Evolutionary conservation across 2,888 invertebrate genomes (phyloP).

Genomic region (Adelphocoris suturalis): DNA sequence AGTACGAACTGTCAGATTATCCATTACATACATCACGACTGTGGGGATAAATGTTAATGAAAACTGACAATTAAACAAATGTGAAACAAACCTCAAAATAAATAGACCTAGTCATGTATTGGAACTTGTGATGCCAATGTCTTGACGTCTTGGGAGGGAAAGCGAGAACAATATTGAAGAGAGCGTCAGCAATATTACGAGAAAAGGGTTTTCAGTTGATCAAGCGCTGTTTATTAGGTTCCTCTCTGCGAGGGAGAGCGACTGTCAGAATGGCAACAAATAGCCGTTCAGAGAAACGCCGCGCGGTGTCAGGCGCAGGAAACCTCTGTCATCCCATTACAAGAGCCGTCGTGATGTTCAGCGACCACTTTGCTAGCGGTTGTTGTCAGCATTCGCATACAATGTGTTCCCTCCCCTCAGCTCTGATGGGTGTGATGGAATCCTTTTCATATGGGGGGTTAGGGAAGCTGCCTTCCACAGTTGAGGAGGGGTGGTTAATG

Average conservation of each 20-base stretch:
- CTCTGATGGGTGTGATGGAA: background rate
- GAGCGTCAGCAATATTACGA: background rate
- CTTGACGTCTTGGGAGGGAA: too few species aligned
- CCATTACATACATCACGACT: too few species aligned
- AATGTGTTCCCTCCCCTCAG: background rate
- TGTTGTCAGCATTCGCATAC: constrained; percentile 21
- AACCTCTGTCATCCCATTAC: constrained; percentile 39
- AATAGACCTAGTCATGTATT: too few species aligned
- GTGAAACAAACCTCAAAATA: too few species aligned
- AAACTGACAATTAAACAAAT: too few species aligned
- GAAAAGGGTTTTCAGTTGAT: constrained; percentile 3
- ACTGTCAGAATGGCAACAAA: constrained; percentile 33
- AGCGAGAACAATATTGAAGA: too few species aligned
- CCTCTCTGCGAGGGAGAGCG: background rate
- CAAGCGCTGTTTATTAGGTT: constrained; percentile 20
- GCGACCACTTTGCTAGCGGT: constrained; percentile 23
- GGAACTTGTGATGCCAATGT: too few species aligned
- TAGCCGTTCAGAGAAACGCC: constrained; percentile 24
- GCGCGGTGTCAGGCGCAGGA: constrained; percentile 20
- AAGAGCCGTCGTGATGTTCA: constrained; percentile 17
- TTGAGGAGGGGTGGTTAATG: background rate
- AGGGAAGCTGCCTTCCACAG: background rate
- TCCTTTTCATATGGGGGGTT: constrained; percentile 10
- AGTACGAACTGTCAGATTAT: too few species aligned
- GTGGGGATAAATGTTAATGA: too few species aligned